Base-by-base conservation (phyloP, 2,888 invertebrate genomes). In the Noctua janthe region DNA sequence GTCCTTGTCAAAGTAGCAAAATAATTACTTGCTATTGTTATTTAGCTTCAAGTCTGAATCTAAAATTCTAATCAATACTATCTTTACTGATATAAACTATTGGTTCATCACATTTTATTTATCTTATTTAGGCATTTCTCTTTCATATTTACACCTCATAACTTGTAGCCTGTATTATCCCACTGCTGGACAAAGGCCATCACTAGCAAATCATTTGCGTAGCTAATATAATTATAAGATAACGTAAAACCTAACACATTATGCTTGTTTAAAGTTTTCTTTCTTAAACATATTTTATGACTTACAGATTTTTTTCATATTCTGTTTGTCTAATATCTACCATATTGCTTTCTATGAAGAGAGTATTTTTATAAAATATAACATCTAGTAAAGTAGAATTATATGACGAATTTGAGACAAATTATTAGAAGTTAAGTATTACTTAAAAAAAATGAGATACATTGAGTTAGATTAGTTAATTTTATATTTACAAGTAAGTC, bases 31-130 rank as follows among this genome's bases (percentile, higher is more conserved):
- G 20, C 2, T 8, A 29, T n/a, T 67, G n/a, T n/a, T n/a, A 17
- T 69, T 47, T 8, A 13, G 1, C 23, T 66, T 51, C 35, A 11
- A 59, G 10, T 77, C 17, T 64, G 10, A 10, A 2, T 13, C 8
- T 77, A 51, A 62, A 6, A 51, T 62, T 39, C 47, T 59, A 15
- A 51, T 77, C n/a, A 62, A 39, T 20, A 77, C 29, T n/a, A 49
- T 74, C 15, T 29, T 49, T 39, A 17, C 2, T 47, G 15, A 29
- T 20, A 23, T 39, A 7, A 15, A 15, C 67, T 47, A 69, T 43
- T n/a, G 7, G 43, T 67, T 67, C n/a, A 13, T n/a, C 6, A 43
- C 15, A n/a, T 39, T n/a, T 47, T 23, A 66, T 39, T 23, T 67
- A 39, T 66, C 59, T n/a, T n/a, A 29, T 64, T 64, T 17, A 35